Base-by-base conservation (phyloP, 1,140 invertebrate genomes). In the Contarinia nasturtii region DNA sequence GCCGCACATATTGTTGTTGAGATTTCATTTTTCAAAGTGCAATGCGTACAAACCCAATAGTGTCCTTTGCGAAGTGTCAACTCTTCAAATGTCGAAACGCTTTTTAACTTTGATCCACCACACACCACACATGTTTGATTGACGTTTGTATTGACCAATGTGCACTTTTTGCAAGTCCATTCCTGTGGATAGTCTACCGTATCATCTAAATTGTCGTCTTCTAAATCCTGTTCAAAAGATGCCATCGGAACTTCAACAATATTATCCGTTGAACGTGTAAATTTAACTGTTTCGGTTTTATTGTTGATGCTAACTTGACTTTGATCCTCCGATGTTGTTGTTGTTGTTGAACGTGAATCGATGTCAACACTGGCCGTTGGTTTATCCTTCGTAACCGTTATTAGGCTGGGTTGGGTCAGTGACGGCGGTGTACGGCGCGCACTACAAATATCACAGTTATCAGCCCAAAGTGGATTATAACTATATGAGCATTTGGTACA, bases 161-260 rank as follows among this genome's bases (percentile, higher is more conserved):
- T 91, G 60, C 87, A 91, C 56, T 87, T 87, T 51, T 78, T 77
- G 59, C 88, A 91, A 5, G 82, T 80, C 87, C 88, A 92, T 15
- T 75, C 72, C 37, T 73, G 57, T 47, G 53, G 57, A 49, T 45
- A 52, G 44, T 11, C 43, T 8, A 21, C 10, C 2, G 17, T 27
- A 22, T 22, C 11, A 22, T 33, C 21, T 15, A 27, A 2, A 14
- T 27, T 21, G 7, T 44, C 43, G 18, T 68, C 67, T 38, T 71
- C 67, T 44, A 71, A 53, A 47, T 63, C 66, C 54, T 68, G 67
- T 51, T 69, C 67, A 41, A 68, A 54, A 17, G 59, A 64, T 10
- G 63, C 63, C 17, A 65, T 61, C 22, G 64, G 64, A 36, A 64
- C 63, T 41, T 48, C 49, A 15, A 48, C 48, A 20, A 48, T 43